phyloP scores from a whole-genome alignment of 1,140 invertebrate genomes.

The Eulimnadia texana region DNA sequence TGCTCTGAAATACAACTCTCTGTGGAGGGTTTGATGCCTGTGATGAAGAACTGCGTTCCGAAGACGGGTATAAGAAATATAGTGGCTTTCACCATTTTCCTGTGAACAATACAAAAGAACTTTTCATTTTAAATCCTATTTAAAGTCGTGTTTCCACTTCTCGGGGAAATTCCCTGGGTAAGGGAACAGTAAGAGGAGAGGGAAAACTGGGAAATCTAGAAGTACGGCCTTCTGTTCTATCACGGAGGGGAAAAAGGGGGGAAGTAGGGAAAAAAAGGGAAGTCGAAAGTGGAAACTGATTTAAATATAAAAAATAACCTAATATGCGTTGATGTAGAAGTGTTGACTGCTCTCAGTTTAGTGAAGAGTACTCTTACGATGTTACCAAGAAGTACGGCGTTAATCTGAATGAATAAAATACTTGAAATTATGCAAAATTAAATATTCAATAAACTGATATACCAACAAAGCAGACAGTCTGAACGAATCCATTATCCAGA shows the following conservation, averaged over 20 bases:
- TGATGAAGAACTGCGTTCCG: slow-evolving; percentile 36
- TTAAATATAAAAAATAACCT: too few relatives aligned
- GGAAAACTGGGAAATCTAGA: too few relatives aligned
- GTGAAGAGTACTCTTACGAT: slow-evolving; percentile 36
- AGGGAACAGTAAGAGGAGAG: too few relatives aligned
- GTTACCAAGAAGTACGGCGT: slow-evolving; percentile 34
- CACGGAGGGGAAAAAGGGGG: too few relatives aligned
- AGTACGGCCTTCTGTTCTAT: too few relatives aligned
- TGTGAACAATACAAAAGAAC: slow-evolving; percentile 21
- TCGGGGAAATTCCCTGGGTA: too few relatives aligned
- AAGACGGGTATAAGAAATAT: slow-evolving; percentile 39
- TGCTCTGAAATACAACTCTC: slow-evolving; percentile 35
- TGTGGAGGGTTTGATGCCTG: slow-evolving; percentile 30
- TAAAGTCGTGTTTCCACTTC: too few relatives aligned
- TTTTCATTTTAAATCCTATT: not conserved
- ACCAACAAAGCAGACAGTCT: slow-evolving; percentile 33
- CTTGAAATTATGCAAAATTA: not conserved
- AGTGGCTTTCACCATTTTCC: slow-evolving; percentile 36
- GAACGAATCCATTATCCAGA: slow-evolving; percentile 38
- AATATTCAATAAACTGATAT: not conserved
- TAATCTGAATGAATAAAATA: slow-evolving; percentile 23
- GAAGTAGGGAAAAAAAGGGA: too few relatives aligned
- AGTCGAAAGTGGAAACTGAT: too few relatives aligned
- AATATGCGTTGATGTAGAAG: slow-evolving; percentile 7
- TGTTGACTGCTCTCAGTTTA: slow-evolving; percentile 26